These are phyloP conservation scores for Aricia artaxerxes DNA, from an alignment of 2,888 invertebrate genomes.

Conservation along the genomic window DNA sequence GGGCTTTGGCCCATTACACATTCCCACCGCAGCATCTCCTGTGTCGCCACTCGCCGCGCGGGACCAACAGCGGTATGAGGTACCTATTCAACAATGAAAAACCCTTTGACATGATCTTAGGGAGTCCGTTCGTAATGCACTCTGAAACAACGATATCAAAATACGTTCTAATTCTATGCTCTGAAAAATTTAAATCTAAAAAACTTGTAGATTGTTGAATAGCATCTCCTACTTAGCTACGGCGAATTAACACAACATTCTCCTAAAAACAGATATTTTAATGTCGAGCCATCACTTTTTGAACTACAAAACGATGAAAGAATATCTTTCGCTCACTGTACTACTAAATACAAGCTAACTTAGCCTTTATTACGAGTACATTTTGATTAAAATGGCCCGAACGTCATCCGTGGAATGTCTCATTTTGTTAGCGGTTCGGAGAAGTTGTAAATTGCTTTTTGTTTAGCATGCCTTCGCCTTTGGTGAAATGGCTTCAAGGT, in stretches of 20 bases:
- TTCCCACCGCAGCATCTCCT: too few species aligned
- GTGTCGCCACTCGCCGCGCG: too few species aligned
- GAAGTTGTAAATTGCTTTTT: slow-evolving; percentile 34
- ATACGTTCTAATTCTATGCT: too few species aligned
- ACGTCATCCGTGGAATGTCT: slow-evolving; percentile 23
- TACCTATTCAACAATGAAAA: too few species aligned
- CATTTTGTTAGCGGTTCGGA: slow-evolving; percentile 36
- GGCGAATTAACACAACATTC: neutral
- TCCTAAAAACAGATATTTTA: neutral
- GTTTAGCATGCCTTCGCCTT: slow-evolving; percentile 31
- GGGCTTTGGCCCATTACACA: too few species aligned
- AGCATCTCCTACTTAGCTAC: too few species aligned
- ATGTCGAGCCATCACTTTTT: neutral
- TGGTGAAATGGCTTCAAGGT: slow-evolving; percentile 30
- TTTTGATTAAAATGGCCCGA: slow-evolving; percentile 34
- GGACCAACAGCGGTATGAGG: too few species aligned
- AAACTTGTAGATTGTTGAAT: too few species aligned
- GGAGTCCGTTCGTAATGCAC: too few species aligned
- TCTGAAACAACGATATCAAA: too few species aligned
- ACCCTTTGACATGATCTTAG: too few species aligned
- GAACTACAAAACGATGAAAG: neutral
- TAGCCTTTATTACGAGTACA: slow-evolving; percentile 36
- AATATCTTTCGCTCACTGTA: neutral
- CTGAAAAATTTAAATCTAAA: too few species aligned
- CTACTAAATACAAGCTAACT: slow-evolving; percentile 35